Base-by-base conservation (phyloP, 2,888 invertebrate species). In the Meiosimyza platycephala region DNA sequence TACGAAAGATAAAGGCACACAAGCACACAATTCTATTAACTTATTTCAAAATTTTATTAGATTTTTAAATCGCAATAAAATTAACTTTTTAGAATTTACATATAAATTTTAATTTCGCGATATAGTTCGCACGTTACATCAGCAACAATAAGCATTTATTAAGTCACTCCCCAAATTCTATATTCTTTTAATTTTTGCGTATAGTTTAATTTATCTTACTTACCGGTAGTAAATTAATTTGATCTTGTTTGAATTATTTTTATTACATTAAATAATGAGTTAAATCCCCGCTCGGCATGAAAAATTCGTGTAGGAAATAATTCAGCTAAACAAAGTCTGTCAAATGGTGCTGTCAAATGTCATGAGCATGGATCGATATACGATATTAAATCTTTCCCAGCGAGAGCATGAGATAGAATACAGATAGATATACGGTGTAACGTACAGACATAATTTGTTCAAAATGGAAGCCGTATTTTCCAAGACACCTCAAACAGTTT, bases 281-380 rank as follows among this genome's bases (percentile, higher is more conserved):
- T 2, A 3, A 22, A 3, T 70, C 60, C 70, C 48, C 40, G 22
- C 66, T 60, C n/a, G 70, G 71, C 75, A 76, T 72, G 73, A 74
- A 77, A 74, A 75, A 71, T 68, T 74, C 63, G 70, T 54, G 64
- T 69, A 72, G 68, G 71, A 72, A 75, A 7, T 7, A 73, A 75
- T 18, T 67, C 55, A 13, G 47, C 47, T 48, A 18, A 12, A 57
- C 16, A 67, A 18, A 64, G 28, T 13, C 64, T 64, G 64, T 51
- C 40, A 57, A 28, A 15, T 12, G 3, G 2, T 13, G 4, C 15
- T 54, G 70, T 55, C 63, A 72, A n/a, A 22, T 57, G 67, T 65
- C 67, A 71, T 70, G 48, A 33, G 60, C 15, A 60, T 59, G 9
- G n/a, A 62, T 64, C 15, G 7, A 48, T 64, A 16, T 67, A 55